Evolutionary conservation across 2,888 invertebrate species (phyloP), one percentile per base, ranked within the genome.

Genomic region (Parnassius orleans): DNA sequence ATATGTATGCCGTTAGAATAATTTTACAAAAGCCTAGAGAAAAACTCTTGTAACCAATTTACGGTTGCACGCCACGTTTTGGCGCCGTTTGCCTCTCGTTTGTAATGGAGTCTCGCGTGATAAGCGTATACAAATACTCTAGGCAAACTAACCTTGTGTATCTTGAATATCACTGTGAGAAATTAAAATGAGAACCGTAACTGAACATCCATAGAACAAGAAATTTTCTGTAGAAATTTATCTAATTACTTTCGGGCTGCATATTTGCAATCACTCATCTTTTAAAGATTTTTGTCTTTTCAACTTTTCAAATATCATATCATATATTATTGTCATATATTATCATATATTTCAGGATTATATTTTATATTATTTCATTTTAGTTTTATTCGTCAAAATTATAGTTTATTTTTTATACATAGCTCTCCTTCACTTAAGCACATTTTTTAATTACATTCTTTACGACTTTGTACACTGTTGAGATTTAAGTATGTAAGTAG

Each of bases 141-240:
- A 10, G n/a, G 51, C 12, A 24, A 58, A 58, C 33, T 59, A 52
- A 53, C 46, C 43, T 44, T 24, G 9, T 43, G 52, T 52, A 50
- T 57, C 19, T 2, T 19, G 42, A 50, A 33, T 43, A 57, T 44
- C 44, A 10, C 24, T 52, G 44, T 52, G 44, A 42, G 44, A 58
- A 52, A 58, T 44, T 9, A 2, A 14, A 15, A 48, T 14, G 9
- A 14, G 1, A 33, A 7, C 5, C 33, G 5, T 33, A 33, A 33
- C 33, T 33, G 33, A 33, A 33, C 33, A 33, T 33, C 0, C 5
- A 33, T 33, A 33, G 7, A 33, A 33, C 33, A 33, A 7, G 33
- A 7, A 33, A 33, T 33, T 33, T 7, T 33, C 33, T 33, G 3
- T 33, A 33, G 33, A 33, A 33, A 33, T 33, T 33, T 33, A 33